Base-by-base conservation (phyloP, 1,140 invertebrate genomes). In the Macrotrachela quadricornifera region DNA sequence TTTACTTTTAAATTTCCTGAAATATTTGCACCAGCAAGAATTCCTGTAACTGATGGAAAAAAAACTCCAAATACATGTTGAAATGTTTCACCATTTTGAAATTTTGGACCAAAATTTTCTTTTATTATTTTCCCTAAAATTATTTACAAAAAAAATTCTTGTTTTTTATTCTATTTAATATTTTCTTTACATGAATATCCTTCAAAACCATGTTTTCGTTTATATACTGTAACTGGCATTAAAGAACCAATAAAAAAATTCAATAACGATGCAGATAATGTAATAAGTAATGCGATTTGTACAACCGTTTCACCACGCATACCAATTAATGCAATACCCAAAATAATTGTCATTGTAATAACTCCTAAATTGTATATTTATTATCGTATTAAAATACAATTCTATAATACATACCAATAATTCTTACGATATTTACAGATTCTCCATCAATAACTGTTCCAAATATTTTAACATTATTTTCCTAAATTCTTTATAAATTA, bases 31-130 rank as follows among this genome's bases (percentile, higher is more conserved):
- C 88, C 90, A 14, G 88, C 90, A 68, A 94, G 82, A 49, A 94
- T 91, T 18, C 88, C 88, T 10, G 88, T 92, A 1, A 88, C 85
- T 2, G 86, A 88, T 3, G 88, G 87, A 63, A 95, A 94, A 68
- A 91, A 95, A 55, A 94, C 86, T 2, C 85, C 80, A 64, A 94
- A 95, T 0, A 91, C 82, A 50, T 82, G 80, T 67, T 92, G 91
- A 65, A 94, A 69, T 40, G 40, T 57, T 51, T 68, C 58, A 0
- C 75, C 79, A 51, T 65, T 75, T 13, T 81, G 74, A 65, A 83
- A 95, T 56, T 81, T 77, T 0, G 83, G 72, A 0, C 64, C 62
- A 64, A 84, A 78, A 68, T 95, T 96, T 16, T 75, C 63, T 43
- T 65, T 61, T 50, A 91, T 13, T 14, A 64, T 60, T 10, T 63